Percentiles rank a stretch among this genome's conserved stretches.
phyloP scores from a whole-genome alignment of 2,888 invertebrate genomes.

The Tortricodes alternella region DNA sequence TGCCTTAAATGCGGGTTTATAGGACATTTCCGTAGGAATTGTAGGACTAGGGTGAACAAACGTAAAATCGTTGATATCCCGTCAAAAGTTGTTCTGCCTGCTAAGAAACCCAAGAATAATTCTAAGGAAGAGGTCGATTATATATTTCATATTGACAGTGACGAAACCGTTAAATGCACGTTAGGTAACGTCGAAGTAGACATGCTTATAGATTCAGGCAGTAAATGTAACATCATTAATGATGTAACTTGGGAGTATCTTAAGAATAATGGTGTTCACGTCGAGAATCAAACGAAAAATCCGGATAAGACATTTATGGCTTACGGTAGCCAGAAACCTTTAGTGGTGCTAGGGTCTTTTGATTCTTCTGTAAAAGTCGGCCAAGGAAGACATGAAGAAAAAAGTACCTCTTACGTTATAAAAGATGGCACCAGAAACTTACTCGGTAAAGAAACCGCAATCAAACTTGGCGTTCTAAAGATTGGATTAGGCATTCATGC shows the following conservation, averaged over 20 bases:
- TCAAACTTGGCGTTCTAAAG: neutral
- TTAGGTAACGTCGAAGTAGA: neutral
- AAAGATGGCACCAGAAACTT: neutral
- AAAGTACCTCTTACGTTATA: neutral
- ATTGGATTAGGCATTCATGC: neutral
- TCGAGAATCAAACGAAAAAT: neutral
- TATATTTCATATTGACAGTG: neutral
- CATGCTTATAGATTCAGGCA: neutral
- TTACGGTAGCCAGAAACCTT: neutral
- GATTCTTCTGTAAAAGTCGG: neutral
- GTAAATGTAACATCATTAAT: neutral
- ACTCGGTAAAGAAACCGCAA: neutral
- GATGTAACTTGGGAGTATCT: neutral
- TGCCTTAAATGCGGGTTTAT: neutral
- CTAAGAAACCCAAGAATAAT: neutral
- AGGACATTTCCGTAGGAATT: neutral
- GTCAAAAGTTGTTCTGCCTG: neutral
- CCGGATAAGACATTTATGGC: neutral
- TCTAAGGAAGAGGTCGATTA: neutral
- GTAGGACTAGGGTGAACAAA: neutral
- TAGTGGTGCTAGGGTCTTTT: neutral
- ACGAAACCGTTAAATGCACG: neutral
- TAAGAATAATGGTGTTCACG: neutral
- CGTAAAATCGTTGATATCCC: neutral
- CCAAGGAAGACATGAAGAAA: neutral